Evolutionary conservation across 2,888 invertebrate genomes (phyloP), one percentile per base, ranked within the genome.

Genomic region (Camptogramma bilineatum): DNA sequence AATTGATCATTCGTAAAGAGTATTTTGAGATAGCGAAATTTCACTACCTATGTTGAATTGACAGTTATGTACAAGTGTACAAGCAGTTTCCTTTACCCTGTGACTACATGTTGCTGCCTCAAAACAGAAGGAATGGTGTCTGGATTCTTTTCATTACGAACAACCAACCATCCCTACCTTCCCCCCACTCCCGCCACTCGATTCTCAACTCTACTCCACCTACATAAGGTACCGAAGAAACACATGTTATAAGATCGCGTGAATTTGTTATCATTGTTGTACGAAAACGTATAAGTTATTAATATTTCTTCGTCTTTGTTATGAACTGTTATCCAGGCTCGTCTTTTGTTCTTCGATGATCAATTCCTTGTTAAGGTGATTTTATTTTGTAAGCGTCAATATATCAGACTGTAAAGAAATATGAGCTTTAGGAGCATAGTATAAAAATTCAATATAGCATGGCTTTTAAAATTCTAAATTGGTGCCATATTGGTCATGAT

Each of bases 71-170:
- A 28, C 4, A 48, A 53, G 47, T 52, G 52, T 4, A 9, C 16
- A 13, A 31, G 52, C 58, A 8, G 8, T 54, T 39, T 51, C 10
- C 0, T 24, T 18, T 50, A 4, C 28, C 13, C 68, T 71, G 62
- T 68, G 64, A 39, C 57, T 55, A 54, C 62, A 65, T 51, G 50
- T 58, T 58, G 53, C 65, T 66, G 54, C 65, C 65, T 69, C 69
- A 70, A 68, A 73, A 70, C 73, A 72, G 72, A 69, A 74, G 73
- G 69, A 81, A 85, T 80, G 80, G 72, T 82, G 77, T 77, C 75
- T 72, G 81, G 81, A 83, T 83, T 85, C 83, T 85, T 86, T 85
- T 85, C 85, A 83, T 86, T 85, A 85, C 81, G 79, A 81, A 79
- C 80, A 74, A 74, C 79, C 73, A 78, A 54, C 76, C 44, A 56